These are phyloP conservation scores for Odontamblyopus rebecca DNA, from an alignment of 2,797 vertebrate species.

Conservation along the genomic window DNA sequence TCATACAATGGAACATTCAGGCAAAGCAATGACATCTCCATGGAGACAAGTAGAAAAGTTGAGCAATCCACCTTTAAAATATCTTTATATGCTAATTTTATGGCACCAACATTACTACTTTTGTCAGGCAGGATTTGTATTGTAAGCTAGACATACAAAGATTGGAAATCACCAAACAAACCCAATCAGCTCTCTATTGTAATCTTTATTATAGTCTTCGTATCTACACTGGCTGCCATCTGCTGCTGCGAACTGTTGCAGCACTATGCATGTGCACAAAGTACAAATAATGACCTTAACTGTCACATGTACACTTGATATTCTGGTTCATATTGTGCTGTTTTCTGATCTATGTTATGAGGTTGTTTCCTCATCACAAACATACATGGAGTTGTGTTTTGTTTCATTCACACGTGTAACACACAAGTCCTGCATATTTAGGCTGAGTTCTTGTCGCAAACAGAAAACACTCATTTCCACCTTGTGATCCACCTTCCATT, in stretches of 20 bases:
- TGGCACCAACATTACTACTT: neutral
- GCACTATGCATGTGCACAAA: neutral
- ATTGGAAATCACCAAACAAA: neutral
- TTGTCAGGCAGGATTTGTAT: slow-evolving; percentile 2
- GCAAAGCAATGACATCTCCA: too few species aligned
- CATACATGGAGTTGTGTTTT: too few species aligned
- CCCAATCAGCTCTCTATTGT: slow-evolving; percentile 3
- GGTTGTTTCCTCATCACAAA: too few species aligned
- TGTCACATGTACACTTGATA: slow-evolving; percentile 6
- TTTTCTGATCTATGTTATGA: too few species aligned
- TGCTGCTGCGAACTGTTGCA: neutral
- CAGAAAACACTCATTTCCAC: too few species aligned
- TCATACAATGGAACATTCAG: too few species aligned
- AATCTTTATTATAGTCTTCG: neutral
- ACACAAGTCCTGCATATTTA: too few species aligned
- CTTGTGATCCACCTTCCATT: too few species aligned
- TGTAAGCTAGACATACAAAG: neutral
- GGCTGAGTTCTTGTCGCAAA: too few species aligned
- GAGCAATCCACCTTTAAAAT: neutral
- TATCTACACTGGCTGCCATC: neutral
- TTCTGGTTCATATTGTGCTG: too few species aligned
- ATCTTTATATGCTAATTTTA: neutral
- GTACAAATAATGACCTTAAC: neutral
- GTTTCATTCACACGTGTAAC: too few species aligned
- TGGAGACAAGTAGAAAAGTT: too few species aligned